Evolutionary conservation across 1,140 invertebrate genomes (phyloP), one percentile per base, ranked within the genome.

Genomic region (Druon quercuslanigerum): DNA sequence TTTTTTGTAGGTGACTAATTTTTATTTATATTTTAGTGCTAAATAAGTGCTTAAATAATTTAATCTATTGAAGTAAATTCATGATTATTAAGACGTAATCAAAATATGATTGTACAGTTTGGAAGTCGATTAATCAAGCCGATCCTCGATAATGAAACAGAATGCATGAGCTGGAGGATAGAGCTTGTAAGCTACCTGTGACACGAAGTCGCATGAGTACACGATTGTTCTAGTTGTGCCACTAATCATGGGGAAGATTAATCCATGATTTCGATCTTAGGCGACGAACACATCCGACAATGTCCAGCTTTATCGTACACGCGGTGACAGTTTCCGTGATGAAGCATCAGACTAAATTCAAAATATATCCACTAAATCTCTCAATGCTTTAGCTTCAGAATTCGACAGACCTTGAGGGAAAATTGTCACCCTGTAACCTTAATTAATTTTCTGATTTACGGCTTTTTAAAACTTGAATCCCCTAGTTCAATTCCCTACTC

Each of bases 241-340:
- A 66, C 60, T 66, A 66, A 66, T 66, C 60, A 66, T 66, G 60
- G 40, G 25, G 60, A 66, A 66, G 60, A 66, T 66, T 66, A 66
- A 66, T 33, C 40, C 60, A 66, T 66, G 33, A 66, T 66, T 25
- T 66, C 60, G 60, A 40, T 66, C 60, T 66, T 40, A 66, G 60
- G 60, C 60, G 7, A 66, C 33, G n/a, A 66, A 66, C 60, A 66
- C 60, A 33, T 8, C 13, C 5, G 60, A 46, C 60, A 66, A 16
- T 66, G 25, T 66, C 40, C 60, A 66, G 60, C 60, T 66, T 66
- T 66, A 66, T 66, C 25, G 25, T 46, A 46, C 40, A 46, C 14
- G 13, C 13, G 13, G 11, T 14, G 40, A 40, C 60, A 33, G n/a
- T 33, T 40, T 66, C 14, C 9, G 25, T 56, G 54, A 11, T 19